Evolutionary conservation across 2,797 vertebrate genomes (phyloP).

Genomic region (Manis pentadactyla): DNA sequence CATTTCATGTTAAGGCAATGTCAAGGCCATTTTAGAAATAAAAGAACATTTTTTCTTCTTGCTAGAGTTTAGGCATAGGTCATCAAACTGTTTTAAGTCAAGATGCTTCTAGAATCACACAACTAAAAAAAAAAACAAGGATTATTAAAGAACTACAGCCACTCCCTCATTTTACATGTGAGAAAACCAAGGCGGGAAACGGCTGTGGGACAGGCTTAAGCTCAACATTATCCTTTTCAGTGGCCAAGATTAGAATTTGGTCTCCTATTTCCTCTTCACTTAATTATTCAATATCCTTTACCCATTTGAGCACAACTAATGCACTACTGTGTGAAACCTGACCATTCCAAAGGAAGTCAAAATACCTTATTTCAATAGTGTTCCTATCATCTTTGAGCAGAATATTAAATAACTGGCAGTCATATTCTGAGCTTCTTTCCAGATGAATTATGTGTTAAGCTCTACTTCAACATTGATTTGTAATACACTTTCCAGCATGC

Average conservation of each 20-base stretch:
- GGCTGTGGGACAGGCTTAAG: not conserved
- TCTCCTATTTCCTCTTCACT: not conserved
- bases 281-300: conserved; percentile 20
- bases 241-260: not conserved
- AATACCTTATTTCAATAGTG: not conserved
- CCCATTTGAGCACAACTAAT: not conserved
- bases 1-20: conserved; percentile 40
- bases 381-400: not conserved
- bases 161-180: not conserved
- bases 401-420: conserved; percentile 21
- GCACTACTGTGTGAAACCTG: not conserved
- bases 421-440: not conserved
- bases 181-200: not conserved
- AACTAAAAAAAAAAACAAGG: not conserved
- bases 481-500: not conserved
- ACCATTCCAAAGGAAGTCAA: not conserved
- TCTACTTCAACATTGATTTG: conserved; percentile 1
- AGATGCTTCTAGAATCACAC: not conserved
- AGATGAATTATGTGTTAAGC: conserved; percentile 25
- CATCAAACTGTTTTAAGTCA: not conserved
- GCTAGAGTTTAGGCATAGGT: not conserved
- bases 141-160: not conserved
- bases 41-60: not conserved
- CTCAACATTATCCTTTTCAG: not conserved
- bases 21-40: conserved; percentile 2